Base-by-base conservation (phyloP, 1,140 invertebrate species). In the Conus ventricosus region DNA sequence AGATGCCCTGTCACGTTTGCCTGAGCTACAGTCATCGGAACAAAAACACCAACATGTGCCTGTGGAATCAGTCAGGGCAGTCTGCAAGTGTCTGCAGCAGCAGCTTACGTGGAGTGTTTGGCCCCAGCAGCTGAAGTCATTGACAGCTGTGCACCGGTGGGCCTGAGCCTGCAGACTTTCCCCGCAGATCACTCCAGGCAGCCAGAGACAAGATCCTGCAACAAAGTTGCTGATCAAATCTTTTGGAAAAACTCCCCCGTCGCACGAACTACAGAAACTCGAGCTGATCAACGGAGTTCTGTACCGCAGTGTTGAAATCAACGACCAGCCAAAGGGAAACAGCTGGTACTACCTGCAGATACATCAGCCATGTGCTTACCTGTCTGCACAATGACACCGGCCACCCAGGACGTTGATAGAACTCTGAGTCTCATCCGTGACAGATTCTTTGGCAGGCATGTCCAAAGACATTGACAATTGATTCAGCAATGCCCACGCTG, bases 391-490 rank as follows among this genome's bases (percentile, higher is more conserved):
- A 87, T 23, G 67, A 85, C 17, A 85, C 88, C 82, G 89, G 87
- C 6, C 90, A 91, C 71, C 87, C 75, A 6, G 90, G 90, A 0
- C 15, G 83, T 57, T 57, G 87, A 89, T 23, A 85, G 87, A 39
- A 90, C 89, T 20, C 4, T 39, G 39, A 76, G 15, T 17, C 60
- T 91, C 15, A 11, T 88, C 3, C 15, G 82, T 10, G 82, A 86
- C 15, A 53, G 89, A 23, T 88, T 90, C 60, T 90, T 75, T 91
- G 89, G 90, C 85, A 23, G 51, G 67, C 3, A 84, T 90, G 87
- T 54, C 81, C 5, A 7, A n/a, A 20, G 89, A 91, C 55, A 60
- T 91, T 4, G 82, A 88, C 10, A 51, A 87, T 4, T 67, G 11
- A 85, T 76, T 6, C 67, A 53, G 39, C 6, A 75, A 3, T 87